phyloP scores from a whole-genome alignment of 1,140 invertebrate genomes.

The Chrysomallon squamiferum region DNA sequence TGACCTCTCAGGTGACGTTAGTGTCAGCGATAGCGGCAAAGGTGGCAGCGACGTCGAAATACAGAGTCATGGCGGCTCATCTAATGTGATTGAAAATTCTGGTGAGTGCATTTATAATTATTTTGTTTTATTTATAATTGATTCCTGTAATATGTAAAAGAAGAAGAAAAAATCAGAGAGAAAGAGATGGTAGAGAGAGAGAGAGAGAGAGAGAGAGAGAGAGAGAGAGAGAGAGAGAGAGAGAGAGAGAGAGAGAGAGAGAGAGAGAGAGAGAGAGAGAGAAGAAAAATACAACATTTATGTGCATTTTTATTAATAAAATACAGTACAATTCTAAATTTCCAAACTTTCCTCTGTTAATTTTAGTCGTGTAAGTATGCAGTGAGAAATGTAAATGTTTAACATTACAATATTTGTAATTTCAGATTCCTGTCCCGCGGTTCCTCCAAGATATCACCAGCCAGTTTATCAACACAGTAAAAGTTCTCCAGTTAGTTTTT shows the following conservation, averaged over 20 bases:
- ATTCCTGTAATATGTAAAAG: background rate
- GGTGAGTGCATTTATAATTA: background rate
- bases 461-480: background rate
- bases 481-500: background rate
- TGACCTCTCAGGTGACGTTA: conserved; percentile 44
- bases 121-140: background rate
- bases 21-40: conserved; percentile 51
- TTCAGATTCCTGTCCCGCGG: background rate
- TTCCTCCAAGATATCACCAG: background rate
- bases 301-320: no score
- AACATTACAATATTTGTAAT: background rate
- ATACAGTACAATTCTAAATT: no score
- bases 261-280: no score
- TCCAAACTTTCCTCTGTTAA: no score
- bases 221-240: no score
- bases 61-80: conserved; percentile 30
- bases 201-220: no score
- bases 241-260: no score
- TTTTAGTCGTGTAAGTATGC: no score
- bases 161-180: no score
- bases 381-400: no score
- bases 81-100: conserved; percentile 11
- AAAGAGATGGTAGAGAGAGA: no score
- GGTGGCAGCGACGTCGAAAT: conserved; percentile 54
- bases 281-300: no score